These are phyloP conservation scores for Apocheima hispidaria DNA, from an alignment of 2,888 invertebrate genomes.

Conservation along the genomic window DNA sequence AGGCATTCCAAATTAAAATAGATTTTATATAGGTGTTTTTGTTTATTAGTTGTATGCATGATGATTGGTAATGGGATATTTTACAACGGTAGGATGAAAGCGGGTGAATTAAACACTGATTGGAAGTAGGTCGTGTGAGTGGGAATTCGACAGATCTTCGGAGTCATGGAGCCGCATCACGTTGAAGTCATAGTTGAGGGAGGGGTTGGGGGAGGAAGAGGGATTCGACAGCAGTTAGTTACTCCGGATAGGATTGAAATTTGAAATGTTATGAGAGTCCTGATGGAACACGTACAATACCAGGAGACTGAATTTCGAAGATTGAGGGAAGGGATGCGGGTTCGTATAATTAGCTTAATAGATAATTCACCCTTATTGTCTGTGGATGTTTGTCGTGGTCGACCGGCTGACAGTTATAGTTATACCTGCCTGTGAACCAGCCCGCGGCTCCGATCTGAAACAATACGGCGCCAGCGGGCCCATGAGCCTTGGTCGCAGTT, in stretches of 20 bases:
- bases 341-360: constrained; percentile 54
- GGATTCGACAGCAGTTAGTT: constrained; percentile 25
- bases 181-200: constrained; percentile 2
- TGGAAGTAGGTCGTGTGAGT: constrained; percentile 13
- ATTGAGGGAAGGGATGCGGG: constrained; percentile 40
- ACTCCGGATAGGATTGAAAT: constrained; percentile 15
- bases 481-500: constrained; percentile 50
- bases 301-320: constrained; percentile 24
- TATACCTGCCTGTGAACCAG: constrained; percentile 98
- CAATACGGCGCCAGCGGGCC: constrained; percentile 82
- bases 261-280: constrained; percentile 31
- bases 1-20: constrained; percentile 4
- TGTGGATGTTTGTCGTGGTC: constrained; percentile 97
- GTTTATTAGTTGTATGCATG: constrained; percentile 34
- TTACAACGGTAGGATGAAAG: constrained; percentile 38
- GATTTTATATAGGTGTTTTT: constrained; percentile 31
- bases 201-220: no score
- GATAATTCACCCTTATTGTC: constrained; percentile 94
- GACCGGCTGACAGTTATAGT: constrained; percentile 97
- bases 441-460: constrained; percentile 96
- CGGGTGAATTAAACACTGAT: constrained; percentile 20
- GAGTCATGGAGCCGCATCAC: constrained; percentile 8
- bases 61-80: constrained; percentile 30
- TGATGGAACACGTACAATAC: constrained; percentile 24
- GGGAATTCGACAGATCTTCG: constrained; percentile 16